phyloP scores from a whole-genome alignment of 2,113 vertebrate genomes.

The Amia ocellicauda region DNA sequence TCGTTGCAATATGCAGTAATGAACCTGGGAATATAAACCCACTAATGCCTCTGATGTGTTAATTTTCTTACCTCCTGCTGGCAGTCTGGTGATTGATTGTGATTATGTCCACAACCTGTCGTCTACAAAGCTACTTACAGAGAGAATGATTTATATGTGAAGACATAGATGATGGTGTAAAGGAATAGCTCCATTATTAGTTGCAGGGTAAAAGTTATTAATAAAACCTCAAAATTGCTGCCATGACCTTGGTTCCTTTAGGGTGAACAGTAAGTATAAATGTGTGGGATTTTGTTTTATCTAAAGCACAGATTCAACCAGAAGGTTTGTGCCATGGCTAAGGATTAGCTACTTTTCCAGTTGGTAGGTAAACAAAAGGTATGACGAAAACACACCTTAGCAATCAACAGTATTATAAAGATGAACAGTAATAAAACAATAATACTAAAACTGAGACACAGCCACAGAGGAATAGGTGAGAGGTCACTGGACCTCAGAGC shows the following conservation, averaged over 20 bases:
- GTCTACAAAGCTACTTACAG: conserved; percentile 4
- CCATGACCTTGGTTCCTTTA: neutral
- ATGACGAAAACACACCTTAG: too few species aligned
- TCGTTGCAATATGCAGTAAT: conserved; percentile 2
- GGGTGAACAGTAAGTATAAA: neutral
- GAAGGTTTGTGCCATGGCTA: too few species aligned
- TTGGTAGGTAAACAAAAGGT: too few species aligned
- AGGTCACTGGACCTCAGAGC: too few species aligned
- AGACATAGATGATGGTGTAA: neutral
- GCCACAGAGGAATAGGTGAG: too few species aligned
- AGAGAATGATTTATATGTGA: neutral
- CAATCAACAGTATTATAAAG: too few species aligned
- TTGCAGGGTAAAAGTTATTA: conserved; percentile 7
- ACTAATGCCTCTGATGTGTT: conserved; percentile 6
- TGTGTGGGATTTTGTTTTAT: too few species aligned
- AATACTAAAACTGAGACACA: too few species aligned
- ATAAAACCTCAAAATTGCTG: neutral
- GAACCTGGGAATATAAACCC: neutral
- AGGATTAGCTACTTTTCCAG: too few species aligned
- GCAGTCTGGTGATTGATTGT: conserved; percentile 11
- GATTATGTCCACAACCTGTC: neutral
- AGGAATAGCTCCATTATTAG: neutral
- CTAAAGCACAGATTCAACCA: too few species aligned
- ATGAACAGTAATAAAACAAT: too few species aligned
- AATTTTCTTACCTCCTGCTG: conserved; percentile 4